Percentiles rank a stretch among this genome's conserved stretches.
Conservation (phyloP, 2,888 invertebrate species). For the Pediacus dermestoides region DNA sequence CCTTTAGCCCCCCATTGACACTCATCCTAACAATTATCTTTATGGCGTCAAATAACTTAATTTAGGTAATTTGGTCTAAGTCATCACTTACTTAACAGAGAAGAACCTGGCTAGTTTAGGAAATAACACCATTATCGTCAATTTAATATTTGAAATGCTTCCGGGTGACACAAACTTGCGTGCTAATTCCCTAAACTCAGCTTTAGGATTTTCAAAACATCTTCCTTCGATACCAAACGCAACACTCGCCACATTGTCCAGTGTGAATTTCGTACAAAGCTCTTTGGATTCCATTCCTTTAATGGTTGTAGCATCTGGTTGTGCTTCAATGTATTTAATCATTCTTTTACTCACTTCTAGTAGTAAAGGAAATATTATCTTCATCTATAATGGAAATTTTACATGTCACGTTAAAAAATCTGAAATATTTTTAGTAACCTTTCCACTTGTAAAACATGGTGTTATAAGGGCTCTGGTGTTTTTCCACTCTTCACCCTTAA, state of each 20-base stretch:
- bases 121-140: too few species aligned
- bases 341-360: constrained; percentile 48
- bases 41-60: too few species aligned
- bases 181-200: constrained; percentile 27
- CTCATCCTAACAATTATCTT: too few species aligned
- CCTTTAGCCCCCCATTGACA: too few species aligned
- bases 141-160: too few species aligned
- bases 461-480: constrained; percentile 50
- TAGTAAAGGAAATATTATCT: constrained; percentile 51
- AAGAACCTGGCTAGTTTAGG: too few species aligned
- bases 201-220: constrained; percentile 36
- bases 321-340: constrained; percentile 44
- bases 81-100: too few species aligned
- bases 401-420: background rate
- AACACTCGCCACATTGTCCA: constrained; percentile 48
- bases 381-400: constrained; percentile 36
- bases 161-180: too few species aligned
- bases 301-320: constrained; percentile 32
- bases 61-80: too few species aligned
- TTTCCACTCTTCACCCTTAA: constrained; percentile 53
- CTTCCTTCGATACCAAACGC: constrained; percentile 48
- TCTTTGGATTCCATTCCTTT: constrained; percentile 46
- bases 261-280: constrained; percentile 26
- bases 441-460: constrained; percentile 52
- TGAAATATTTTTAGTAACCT: constrained; percentile 40